Evolutionary conservation across 1,140 invertebrate species (phyloP).

Genomic region (Aphelenchoides fujianensis): DNA sequence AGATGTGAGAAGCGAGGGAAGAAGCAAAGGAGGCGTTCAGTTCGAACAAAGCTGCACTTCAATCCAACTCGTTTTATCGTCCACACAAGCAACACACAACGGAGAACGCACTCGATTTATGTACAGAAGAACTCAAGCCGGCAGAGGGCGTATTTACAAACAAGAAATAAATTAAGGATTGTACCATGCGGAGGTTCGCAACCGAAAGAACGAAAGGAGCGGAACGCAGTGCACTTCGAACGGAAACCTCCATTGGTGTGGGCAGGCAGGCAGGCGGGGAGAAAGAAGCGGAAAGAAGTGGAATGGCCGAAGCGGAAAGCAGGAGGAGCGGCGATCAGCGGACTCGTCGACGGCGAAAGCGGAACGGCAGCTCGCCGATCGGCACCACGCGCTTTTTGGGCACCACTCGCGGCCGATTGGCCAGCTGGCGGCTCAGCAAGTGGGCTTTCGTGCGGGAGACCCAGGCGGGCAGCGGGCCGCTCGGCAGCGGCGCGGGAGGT

Average conservation of each 20-base stretch:
- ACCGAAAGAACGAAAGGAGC: neutral
- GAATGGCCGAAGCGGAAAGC: neutral
- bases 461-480: conserved; percentile 15
- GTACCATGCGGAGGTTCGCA: too few species aligned
- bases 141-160: neutral
- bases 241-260: too few species aligned
- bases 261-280: too few species aligned
- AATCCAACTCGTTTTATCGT: too few species aligned
- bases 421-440: conserved; percentile 18
- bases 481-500: conserved; percentile 1
- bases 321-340: neutral
- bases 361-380: neutral
- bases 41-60: too few species aligned
- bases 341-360: neutral
- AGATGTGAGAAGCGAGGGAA: too few species aligned
- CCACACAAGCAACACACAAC: too few species aligned
- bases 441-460: conserved; percentile 20
- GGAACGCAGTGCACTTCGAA: too few species aligned
- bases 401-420: conserved; percentile 17
- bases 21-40: too few species aligned
- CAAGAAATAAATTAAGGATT: conserved; percentile 2
- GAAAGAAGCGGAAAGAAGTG: conserved; percentile 15
- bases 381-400: conserved; percentile 6
- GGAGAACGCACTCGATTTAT: too few species aligned
- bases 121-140: too few species aligned